Conservation (phyloP, 2,113 vertebrate genomes). For the Agapornis roseicollis region DNA sequence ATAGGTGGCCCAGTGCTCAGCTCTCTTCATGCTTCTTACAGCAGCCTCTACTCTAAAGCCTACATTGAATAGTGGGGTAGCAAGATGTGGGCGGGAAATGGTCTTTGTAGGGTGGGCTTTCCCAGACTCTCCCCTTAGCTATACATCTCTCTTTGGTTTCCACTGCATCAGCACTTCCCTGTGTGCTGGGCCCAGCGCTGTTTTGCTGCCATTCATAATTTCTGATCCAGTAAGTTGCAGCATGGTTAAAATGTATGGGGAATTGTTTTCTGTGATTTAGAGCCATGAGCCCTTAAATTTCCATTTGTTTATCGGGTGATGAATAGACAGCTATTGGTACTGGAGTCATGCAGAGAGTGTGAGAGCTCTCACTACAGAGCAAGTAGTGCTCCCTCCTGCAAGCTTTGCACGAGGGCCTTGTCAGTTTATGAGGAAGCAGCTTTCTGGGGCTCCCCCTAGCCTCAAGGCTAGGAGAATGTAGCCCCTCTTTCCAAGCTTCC, state of each 20-base stretch:
- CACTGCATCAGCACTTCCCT: neutral
- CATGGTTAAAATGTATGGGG: constrained; percentile 38
- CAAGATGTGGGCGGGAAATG: neutral
- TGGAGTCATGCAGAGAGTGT: neutral
- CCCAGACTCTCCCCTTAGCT: neutral
- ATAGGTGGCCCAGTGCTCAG: neutral
- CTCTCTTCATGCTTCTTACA: neutral
- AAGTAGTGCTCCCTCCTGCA: neutral
- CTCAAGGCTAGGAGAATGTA: neutral
- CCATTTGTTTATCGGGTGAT: constrained; percentile 60
- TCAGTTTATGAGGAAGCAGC: neutral
- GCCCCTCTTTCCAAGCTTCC: neutral
- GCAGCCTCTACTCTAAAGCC: neutral
- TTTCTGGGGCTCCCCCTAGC: neutral
- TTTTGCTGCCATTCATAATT: constrained; percentile 43
- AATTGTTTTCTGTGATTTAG: constrained; percentile 61
- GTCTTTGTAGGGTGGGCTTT: neutral
- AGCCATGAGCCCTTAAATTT: constrained; percentile 59
- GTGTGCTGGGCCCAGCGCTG: neutral
- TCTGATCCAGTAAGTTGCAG: constrained; percentile 60
- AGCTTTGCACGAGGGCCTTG: neutral
- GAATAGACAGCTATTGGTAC: constrained; percentile 3
- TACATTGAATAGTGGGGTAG: neutral
- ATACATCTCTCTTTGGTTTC: neutral
- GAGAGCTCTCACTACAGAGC: neutral